phyloP scores from a whole-genome alignment of 2,888 invertebrate species.

The Heteromurus nitidus region DNA sequence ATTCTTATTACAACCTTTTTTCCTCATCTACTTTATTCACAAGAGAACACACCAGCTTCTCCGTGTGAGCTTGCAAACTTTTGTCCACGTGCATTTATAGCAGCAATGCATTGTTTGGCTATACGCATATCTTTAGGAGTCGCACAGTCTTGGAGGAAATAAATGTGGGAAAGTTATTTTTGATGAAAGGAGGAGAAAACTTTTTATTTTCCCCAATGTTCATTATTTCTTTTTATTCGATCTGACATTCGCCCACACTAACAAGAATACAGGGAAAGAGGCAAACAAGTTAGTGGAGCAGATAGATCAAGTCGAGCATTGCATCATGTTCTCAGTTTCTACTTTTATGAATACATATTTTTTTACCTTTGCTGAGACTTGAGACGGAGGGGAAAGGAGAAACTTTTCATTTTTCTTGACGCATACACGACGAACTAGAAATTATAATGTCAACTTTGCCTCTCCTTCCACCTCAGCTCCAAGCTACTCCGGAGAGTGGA shows the following conservation, averaged over 20 bases:
- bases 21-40: too few species aligned
- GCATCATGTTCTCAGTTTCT: neutral
- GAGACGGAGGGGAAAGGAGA: neutral
- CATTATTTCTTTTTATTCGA: slow-evolving; percentile 15
- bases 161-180: neutral
- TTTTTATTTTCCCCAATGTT: neutral
- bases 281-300: neutral
- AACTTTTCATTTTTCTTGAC: neutral
- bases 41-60: neutral
- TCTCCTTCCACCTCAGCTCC: too few species aligned
- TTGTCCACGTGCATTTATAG: neutral
- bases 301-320: too few species aligned
- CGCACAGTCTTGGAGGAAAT: neutral
- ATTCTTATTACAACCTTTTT: too few species aligned
- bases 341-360: neutral
- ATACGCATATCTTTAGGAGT: neutral
- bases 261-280: slow-evolving; percentile 1
- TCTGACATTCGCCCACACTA: too few species aligned
- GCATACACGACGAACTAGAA: too few species aligned
- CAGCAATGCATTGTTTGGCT: neutral
- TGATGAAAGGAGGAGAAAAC: neutral
- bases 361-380: neutral
- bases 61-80: slow-evolving; percentile 22
- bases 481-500: too few species aligned
- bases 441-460: too few species aligned